Percentiles rank a stretch among this genome's conserved stretches.
phyloP scores from a whole-genome alignment of 2,888 invertebrate species.

The Diaprepes abbreviatus region DNA sequence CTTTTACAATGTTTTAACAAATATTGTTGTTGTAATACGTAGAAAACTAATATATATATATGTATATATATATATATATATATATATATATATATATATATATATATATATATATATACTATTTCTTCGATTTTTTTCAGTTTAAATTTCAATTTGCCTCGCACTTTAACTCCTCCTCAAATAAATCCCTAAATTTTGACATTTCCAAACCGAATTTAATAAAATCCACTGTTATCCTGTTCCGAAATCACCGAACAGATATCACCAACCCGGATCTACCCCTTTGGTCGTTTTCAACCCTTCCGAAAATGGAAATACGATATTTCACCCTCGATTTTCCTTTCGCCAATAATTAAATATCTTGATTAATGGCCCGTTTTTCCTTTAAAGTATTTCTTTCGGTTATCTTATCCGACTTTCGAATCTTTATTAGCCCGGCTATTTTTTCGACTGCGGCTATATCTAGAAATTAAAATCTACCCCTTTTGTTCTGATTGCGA shows the following conservation, averaged over 20 bases:
- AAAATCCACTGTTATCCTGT: conserved; percentile 44
- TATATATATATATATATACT: too few species aligned
- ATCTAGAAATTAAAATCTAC: conserved; percentile 50
- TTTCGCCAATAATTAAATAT: conserved; percentile 62
- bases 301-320: conserved; percentile 58
- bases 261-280: conserved; percentile 52
- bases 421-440: conserved; percentile 48
- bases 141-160: background rate
- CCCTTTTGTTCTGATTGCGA: conserved; percentile 49
- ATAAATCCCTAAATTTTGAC: conserved; percentile 44
- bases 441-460: conserved; percentile 36
- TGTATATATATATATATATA: too few species aligned
- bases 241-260: conserved; percentile 35
- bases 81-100: too few species aligned
- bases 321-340: conserved; percentile 58
- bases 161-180: conserved; percentile 20
- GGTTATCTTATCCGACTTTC: conserved; percentile 47
- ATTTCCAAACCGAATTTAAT: conserved; percentile 49
- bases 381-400: conserved; percentile 50
- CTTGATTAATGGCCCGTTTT: conserved; percentile 59
- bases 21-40: too few species aligned
- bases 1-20: too few species aligned
- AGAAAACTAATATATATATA: too few species aligned
- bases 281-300: conserved; percentile 54
- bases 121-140: too few species aligned